Evolutionary conservation across 2,113 vertebrate species (phyloP), one percentile per base, ranked within the genome.

Genomic region (Pelusios castaneus): DNA sequence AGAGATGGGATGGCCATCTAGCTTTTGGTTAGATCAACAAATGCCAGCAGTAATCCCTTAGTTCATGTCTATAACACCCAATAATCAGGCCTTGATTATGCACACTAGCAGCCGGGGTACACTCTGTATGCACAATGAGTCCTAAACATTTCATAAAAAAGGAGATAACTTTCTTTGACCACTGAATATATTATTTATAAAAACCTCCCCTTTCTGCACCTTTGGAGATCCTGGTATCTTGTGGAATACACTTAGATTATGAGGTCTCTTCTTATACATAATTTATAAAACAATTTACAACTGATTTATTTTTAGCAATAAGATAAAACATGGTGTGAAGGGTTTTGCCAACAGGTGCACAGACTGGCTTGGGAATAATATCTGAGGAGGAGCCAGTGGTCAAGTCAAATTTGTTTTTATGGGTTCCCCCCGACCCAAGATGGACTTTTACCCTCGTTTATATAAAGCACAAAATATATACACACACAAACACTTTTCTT

Each of bases 221-320:
- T 79, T 87, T 95, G 89, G 92, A 96, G 95, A 88, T 91, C 27
- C 78, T 87, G 94, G 97, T 91, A 91, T 84, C 90, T 5, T 41
- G 84, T 88, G 73, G 94, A 93, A 94, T 94, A 95, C 43, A n/a
- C 89, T 96, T 97, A 97, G 90, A 95, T 95, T 96, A 98, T 96
- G 97, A 98, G 96, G 91, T 93, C 95, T 97, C 96, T 97, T 94
- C 47, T 96, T 96, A 98, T 98, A 97, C 98, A 98, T 98, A 98
- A 98, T 98, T 98, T 98, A 98, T 98, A 98, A 98, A 98, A 97
- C 97, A 98, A 98, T 98, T 98, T 98, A 97, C 97, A 98, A 98
- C 97, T 97, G 94, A 97, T 98, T 98, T 98, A 98, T 98, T 98
- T 98, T 98, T 98, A 98, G 97, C 96, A 94, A 84, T 97, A 97